phyloP scores from a whole-genome alignment of 2,888 invertebrate species.

The Ligdia adustata region DNA sequence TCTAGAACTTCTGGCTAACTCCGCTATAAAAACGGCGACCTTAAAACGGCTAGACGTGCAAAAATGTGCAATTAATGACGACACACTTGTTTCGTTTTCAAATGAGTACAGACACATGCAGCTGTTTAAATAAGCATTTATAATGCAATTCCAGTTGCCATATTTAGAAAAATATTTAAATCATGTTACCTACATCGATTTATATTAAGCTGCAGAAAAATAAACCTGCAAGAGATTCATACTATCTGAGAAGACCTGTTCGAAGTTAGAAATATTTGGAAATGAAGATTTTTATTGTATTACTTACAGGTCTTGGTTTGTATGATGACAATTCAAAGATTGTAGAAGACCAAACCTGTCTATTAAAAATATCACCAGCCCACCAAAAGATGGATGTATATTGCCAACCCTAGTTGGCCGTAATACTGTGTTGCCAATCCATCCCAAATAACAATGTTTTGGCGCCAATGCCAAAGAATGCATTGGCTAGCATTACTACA shows the following conservation, averaged over 20 bases:
- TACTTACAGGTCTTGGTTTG: too few relatives aligned
- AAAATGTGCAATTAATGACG: not conserved
- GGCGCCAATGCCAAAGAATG: conserved; percentile 63
- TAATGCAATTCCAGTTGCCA: conserved; percentile 3
- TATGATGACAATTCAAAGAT: too few relatives aligned
- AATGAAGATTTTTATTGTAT: too few relatives aligned
- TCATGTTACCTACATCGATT: too few relatives aligned
- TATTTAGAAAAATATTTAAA: not conserved
- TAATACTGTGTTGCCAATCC: conserved; percentile 40
- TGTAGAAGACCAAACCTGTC: too few relatives aligned
- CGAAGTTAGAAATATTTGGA: too few relatives aligned
- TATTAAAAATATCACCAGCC: too few relatives aligned
- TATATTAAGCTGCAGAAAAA: too few relatives aligned
- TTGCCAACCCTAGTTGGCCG: too few relatives aligned
- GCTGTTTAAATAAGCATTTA: conserved; percentile 7
- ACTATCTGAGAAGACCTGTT: too few relatives aligned
- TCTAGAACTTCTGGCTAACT: not conserved
- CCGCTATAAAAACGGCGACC: conserved; percentile 2
- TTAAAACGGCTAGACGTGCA: conserved; percentile 1
- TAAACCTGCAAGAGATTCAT: too few relatives aligned
- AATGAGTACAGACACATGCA: conserved; percentile 1
- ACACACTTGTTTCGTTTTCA: not conserved
- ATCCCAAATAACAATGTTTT: conserved; percentile 48
- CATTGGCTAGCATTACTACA: conserved; percentile 39
- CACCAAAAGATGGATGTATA: too few relatives aligned